phyloP scores from a whole-genome alignment of 2,888 invertebrate species.

The Epiblema foenella region DNA sequence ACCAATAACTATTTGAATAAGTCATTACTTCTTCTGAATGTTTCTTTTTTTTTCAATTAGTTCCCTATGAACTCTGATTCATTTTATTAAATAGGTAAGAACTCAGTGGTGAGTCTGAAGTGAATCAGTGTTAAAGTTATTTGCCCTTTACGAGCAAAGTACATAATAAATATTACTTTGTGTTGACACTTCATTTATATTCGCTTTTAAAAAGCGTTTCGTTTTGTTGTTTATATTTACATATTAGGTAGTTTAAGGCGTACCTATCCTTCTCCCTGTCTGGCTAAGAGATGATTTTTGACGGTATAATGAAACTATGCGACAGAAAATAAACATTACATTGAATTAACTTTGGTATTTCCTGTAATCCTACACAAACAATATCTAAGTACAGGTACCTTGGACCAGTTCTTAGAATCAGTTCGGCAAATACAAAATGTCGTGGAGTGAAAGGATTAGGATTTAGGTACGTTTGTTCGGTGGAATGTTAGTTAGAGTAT shows the following conservation, averaged over 20 bases:
- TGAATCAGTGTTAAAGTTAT: slow-evolving; percentile 25
- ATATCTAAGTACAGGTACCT: slow-evolving; percentile 32
- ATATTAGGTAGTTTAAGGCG: too few species aligned
- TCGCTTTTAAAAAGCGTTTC: slow-evolving; percentile 6
- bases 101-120: slow-evolving; percentile 10
- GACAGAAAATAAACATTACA: too few species aligned
- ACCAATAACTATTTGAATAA: not conserved
- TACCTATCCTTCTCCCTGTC: too few species aligned
- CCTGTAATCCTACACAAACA: slow-evolving; percentile 36
- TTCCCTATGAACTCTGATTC: slow-evolving; percentile 7
- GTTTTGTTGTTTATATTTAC: not conserved
- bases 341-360: slow-evolving; percentile 32
- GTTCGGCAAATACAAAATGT: slow-evolving; percentile 60
- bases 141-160: slow-evolving; percentile 24
- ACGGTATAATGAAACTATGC: too few species aligned
- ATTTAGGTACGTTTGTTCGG: slow-evolving; percentile 46
- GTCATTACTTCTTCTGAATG: not conserved
- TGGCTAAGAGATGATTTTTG: too few species aligned
- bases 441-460: slow-evolving; percentile 71
- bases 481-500: slow-evolving; percentile 61
- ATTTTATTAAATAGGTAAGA: slow-evolving; percentile 7
- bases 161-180: slow-evolving; percentile 28
- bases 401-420: slow-evolving; percentile 60
- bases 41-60: not conserved
- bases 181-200: slow-evolving; percentile 26